Conservation (phyloP, 2,797 vertebrate genomes). For the Sciurus vulgaris region DNA sequence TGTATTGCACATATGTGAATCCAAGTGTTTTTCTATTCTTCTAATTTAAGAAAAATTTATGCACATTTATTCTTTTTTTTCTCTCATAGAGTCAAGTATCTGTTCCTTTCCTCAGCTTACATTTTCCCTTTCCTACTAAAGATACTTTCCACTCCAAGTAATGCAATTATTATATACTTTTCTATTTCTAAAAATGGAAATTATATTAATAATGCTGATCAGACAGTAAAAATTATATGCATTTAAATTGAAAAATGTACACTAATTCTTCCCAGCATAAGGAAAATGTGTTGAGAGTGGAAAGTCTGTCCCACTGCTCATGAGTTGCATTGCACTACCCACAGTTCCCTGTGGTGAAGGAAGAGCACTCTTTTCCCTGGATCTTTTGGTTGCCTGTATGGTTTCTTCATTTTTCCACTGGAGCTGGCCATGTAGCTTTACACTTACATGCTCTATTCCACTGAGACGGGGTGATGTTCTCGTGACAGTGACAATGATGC, state of each 20-base stretch:
- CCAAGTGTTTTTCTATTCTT: not conserved
- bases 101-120: not conserved
- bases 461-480: not conserved
- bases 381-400: too few relatives aligned
- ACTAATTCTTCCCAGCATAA: not conserved
- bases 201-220: not conserved
- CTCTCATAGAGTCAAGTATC: not conserved
- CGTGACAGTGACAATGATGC: not conserved
- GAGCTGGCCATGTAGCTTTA: not conserved
- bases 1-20: not conserved
- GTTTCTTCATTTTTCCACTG: not conserved
- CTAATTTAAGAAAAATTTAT: not conserved
- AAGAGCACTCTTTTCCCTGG: not conserved
- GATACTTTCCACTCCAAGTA: not conserved
- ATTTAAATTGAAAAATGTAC: not conserved
- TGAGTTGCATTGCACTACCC: not conserved
- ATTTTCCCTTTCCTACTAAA: not conserved
- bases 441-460: accelerated
- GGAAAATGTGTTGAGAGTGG: not conserved
- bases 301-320: not conserved
- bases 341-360: accelerated
- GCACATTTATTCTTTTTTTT: not conserved
- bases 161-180: not conserved
- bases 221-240: not conserved
- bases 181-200: not conserved